Evolutionary conservation across 2,888 invertebrate genomes (phyloP).

Genomic region (Chouioia cunea): DNA sequence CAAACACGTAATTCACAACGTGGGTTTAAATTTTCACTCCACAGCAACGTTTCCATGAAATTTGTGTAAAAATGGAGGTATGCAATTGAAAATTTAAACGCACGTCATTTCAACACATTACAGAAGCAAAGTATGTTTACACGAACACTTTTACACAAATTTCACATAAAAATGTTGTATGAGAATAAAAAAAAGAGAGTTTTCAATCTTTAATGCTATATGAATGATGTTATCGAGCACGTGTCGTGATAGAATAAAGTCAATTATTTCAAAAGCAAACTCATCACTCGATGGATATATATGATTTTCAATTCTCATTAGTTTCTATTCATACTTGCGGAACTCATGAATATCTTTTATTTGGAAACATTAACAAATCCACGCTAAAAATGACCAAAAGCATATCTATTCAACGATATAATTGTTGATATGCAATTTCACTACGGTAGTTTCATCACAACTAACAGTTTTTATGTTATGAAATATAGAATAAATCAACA

Average conservation of each 20-base stretch:
- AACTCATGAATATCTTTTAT: no score
- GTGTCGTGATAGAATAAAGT: neutral
- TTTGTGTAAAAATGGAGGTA: slow-evolving; percentile 25
- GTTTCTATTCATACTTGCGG: no score
- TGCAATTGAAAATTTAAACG: slow-evolving; percentile 35
- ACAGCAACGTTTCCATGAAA: slow-evolving; percentile 18
- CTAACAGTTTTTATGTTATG: no score
- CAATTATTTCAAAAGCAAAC: neutral
- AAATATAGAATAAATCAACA: neutral
- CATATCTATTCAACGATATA: slow-evolving; percentile 31
- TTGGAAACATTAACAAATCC: no score
- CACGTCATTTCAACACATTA: slow-evolving; percentile 22
- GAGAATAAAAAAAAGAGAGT: neutral
- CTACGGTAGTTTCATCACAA: slow-evolving; percentile 5
- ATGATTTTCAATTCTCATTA: no score
- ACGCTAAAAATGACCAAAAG: neutral
- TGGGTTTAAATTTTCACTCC: slow-evolving; percentile 40
- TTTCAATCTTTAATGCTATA: no score
- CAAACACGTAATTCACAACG: slow-evolving; percentile 34
- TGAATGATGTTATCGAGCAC: no score
- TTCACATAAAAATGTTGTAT: slow-evolving; percentile 43
- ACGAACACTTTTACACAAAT: slow-evolving; percentile 43
- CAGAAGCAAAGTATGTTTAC: slow-evolving; percentile 21
- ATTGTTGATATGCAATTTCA: slow-evolving; percentile 25
- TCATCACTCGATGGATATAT: no score